phyloP scores from a whole-genome alignment of 2,113 vertebrate species.

The Chauna torquata region DNA sequence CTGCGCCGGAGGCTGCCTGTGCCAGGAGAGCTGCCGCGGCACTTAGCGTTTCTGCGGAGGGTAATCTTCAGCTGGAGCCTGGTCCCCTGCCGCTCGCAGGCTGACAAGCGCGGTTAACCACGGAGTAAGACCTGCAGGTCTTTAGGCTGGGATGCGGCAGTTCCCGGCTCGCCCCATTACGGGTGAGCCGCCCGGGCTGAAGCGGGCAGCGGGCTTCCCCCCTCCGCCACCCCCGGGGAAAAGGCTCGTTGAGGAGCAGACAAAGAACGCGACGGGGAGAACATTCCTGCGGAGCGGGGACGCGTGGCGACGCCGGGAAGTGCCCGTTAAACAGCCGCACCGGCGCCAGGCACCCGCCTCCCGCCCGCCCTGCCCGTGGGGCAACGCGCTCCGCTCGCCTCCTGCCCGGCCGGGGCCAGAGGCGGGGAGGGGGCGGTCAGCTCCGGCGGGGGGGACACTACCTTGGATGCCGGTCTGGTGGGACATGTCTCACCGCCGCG shows the following conservation, averaged over 20 bases:
- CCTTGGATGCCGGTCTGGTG: conserved; percentile 97
- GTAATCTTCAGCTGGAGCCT: neutral
- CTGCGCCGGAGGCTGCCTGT: neutral
- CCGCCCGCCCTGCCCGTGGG: neutral
- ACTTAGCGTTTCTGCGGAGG: neutral
- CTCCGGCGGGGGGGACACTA: conserved; percentile 49
- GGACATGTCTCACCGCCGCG: conserved; percentile 79
- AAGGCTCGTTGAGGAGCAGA: neutral
- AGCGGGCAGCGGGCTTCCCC: neutral
- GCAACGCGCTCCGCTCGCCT: neutral
- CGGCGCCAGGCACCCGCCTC: too few relatives aligned
- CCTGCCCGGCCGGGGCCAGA: neutral
- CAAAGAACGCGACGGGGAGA: neutral
- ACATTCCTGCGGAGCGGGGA: neutral
- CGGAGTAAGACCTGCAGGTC: neutral
- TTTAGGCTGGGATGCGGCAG: too few relatives aligned
- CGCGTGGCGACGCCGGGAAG: neutral
- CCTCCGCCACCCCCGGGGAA: neutral
- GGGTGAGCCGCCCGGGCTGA: neutral
- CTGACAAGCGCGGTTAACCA: neutral
- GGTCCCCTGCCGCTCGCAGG: neutral
- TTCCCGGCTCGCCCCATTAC: neutral
- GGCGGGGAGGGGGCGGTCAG: too few relatives aligned
- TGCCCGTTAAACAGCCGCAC: neutral
- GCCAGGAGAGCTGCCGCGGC: neutral